These are phyloP conservation scores for Eupithecia subfuscata DNA, from an alignment of 2,888 invertebrate species.

Conservation along the genomic window DNA sequence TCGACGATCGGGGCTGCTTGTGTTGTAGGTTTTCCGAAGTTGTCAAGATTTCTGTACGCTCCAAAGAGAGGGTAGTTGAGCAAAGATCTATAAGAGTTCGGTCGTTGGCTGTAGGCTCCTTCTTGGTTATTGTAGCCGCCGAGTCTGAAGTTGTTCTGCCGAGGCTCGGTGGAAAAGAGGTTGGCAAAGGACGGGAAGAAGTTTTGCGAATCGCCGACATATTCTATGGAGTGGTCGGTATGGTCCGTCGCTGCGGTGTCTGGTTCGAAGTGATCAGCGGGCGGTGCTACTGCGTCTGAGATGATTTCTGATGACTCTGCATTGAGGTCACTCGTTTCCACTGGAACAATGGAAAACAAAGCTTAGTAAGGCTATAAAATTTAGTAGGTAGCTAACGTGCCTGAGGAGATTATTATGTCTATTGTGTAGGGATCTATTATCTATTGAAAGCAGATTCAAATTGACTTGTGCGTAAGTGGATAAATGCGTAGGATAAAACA, in stretches of 20 bases:
- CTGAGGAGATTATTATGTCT: no score
- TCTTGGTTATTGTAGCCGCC: constrained; percentile 85
- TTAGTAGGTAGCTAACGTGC: neutral
- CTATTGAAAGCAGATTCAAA: neutral
- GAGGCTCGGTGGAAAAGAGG: constrained; percentile 81
- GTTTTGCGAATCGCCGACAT: constrained; percentile 85
- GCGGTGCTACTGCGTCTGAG: constrained; percentile 75
- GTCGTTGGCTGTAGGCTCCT: constrained; percentile 85
- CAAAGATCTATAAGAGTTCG: constrained; percentile 78
- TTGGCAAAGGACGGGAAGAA: constrained; percentile 92
- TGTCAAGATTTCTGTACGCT: constrained; percentile 70
- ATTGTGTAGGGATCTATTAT: no score
- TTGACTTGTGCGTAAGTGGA: neutral
- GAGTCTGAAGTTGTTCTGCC: constrained; percentile 83
- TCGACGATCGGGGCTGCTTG: constrained; percentile 75
- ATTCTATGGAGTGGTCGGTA: constrained; percentile 81
- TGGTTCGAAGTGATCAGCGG: constrained; percentile 59
- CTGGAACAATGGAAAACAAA: constrained; percentile 63
- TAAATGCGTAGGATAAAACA: neutral
- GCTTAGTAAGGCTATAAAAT: constrained; percentile 1
- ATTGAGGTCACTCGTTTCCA: constrained; percentile 69
- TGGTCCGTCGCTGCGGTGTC: constrained; percentile 63
- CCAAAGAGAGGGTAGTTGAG: constrained; percentile 76
- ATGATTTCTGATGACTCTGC: constrained; percentile 80
- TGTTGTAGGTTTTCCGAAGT: constrained; percentile 69